Base-by-base conservation (phyloP, 2,888 invertebrate genomes). In the Cenopis cana region DNA sequence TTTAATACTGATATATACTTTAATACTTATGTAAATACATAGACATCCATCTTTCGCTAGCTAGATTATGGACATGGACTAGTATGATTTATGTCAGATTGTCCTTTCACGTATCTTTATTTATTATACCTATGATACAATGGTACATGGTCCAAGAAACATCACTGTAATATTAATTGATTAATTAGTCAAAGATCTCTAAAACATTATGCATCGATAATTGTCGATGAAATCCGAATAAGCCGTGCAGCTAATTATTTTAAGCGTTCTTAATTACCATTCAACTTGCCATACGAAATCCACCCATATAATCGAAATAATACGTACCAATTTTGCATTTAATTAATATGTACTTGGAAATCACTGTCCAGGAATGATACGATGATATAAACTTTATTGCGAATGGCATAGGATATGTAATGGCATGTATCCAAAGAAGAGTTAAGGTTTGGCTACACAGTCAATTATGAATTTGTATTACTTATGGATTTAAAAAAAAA, bases 171-270 rank as follows among this genome's bases (percentile, higher is more conserved):
- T 24, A 1, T 33, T 8, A 8, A 33, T 33, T 33, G 9, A 33
- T 33, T 33, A 33, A 33, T 33, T 33, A 33, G 49, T 14, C 9
- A 49, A n/a, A 2, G 64, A 65, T 65, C 69, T 52, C 69, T 69
- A 64, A 41, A 52, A 59, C 36, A 38, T 64, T 59, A 52, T 59
- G 64, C 29, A 18, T 54, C 52, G 38, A 11, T 64, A 69, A 41
- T 69, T 64, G 64, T 18, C 50, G 57, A 65, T 59, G 69, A 69
- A 69, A 69, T 65, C 57, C 33, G 33, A 52, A 56, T 66, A 56
- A 50, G 50, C 41, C 46, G 24, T 41, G 14, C 55, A 55, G 20
- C 17, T 61, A 50, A 50, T 52, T 62, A 62, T 38, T 50, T 12
- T 33, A 62, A 64, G 60, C 1, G 67, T 52, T 38, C 14, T 24